Percentiles rank a stretch among this genome's conserved stretches.
Conservation (phyloP, 2,113 vertebrate species). For the Corythaeola cristata region DNA sequence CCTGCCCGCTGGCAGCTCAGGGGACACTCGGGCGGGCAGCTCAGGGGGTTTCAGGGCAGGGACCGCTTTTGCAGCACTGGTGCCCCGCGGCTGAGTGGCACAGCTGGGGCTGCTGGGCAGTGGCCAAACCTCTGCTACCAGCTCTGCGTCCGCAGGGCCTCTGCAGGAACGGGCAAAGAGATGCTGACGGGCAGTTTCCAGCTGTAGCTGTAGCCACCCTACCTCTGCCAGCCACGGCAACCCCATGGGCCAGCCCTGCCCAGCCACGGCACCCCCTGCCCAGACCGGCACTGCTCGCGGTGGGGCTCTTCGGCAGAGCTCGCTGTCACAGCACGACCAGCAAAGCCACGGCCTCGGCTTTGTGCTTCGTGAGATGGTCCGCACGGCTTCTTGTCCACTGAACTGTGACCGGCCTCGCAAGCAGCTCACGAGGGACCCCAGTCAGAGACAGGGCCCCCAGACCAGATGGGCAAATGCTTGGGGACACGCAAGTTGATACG, state of each 20-base stretch:
- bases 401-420: not conserved
- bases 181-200: not conserved
- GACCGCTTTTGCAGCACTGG: not conserved
- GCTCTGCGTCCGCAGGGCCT: not conserved
- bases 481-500: rapidly evolving
- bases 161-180: rapidly evolving
- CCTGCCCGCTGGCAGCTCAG: not conserved
- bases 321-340: rapidly evolving
- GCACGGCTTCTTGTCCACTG: rapidly evolving
- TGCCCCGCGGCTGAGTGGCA: not conserved
- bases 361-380: rapidly evolving
- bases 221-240: not conserved
- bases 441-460: rapidly evolving
- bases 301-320: rapidly evolving
- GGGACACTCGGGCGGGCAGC: not conserved
- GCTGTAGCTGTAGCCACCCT: not conserved
- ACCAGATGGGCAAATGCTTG: rapidly evolving
- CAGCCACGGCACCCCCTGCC: rapidly evolving
- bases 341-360: too few relatives aligned
- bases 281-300: not conserved
- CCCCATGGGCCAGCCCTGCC: rapidly evolving
- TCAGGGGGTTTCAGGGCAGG: not conserved
- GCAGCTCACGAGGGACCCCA: rapidly evolving
- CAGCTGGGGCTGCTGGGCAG: not conserved
- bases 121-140: rapidly evolving